A percentile compares a stretch with the other conserved stretches of the same genome.
These are phyloP conservation scores for Cerastis rubricosa DNA, from an alignment of 2,888 invertebrate species.

Conservation along the genomic window DNA sequence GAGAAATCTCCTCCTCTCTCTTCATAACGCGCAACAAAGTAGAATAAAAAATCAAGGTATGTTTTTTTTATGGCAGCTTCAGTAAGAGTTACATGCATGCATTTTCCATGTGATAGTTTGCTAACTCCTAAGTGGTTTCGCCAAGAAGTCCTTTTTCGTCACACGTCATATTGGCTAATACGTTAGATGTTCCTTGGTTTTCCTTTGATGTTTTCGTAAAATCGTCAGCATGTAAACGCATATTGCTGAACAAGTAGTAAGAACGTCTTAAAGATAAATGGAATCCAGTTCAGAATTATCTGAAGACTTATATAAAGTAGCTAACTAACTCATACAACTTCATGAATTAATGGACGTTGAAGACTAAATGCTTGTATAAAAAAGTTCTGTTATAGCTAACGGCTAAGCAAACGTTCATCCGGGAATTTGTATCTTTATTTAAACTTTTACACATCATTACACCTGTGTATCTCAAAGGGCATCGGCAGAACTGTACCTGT, in stretches of 20 bases:
- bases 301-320: slow-evolving; percentile 10
- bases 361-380: slow-evolving; percentile 19
- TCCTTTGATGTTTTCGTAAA: slow-evolving; percentile 3
- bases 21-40: not conserved
- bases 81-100: not conserved
- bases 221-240: not conserved
- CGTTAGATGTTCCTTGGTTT: not conserved
- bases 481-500: not conserved
- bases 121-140: slow-evolving; percentile 1
- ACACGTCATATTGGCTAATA: not conserved
- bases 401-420: not conserved
- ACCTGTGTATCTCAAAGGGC: slow-evolving; percentile 3
- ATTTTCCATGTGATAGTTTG: not conserved
- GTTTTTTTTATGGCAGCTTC: not conserved
- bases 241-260: not conserved
- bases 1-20: not conserved
- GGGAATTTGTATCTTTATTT: slow-evolving; percentile 12
- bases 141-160: not conserved
- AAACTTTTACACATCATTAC: slow-evolving; percentile 9
- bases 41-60: not conserved
- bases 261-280: not conserved
- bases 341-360: slow-evolving; percentile 33
- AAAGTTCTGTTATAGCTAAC: slow-evolving; percentile 29
- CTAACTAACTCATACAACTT: slow-evolving; percentile 37
- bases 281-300: slow-evolving; percentile 6